Evolutionary conservation across 1,140 invertebrate genomes (phyloP).

Genomic region (Laodelphax striatellus): DNA sequence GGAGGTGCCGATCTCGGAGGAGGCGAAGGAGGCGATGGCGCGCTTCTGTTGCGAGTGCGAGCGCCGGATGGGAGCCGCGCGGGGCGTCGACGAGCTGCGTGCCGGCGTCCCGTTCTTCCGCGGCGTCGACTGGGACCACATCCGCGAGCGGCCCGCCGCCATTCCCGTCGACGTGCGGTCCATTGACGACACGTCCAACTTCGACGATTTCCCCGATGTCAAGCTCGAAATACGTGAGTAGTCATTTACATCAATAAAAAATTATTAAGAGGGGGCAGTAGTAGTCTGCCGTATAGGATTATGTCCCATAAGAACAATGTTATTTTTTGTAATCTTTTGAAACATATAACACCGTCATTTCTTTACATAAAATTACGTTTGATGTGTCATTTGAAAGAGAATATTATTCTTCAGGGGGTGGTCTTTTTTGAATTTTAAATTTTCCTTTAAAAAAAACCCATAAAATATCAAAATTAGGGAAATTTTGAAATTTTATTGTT

Average conservation of each 20-base stretch:
- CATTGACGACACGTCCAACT: constrained; percentile 98
- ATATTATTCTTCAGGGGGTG: no score
- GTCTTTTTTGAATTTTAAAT: no score
- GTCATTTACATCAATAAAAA: background rate
- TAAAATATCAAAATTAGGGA: no score
- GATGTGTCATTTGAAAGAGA: no score
- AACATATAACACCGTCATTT: no score
- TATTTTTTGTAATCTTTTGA: no score
- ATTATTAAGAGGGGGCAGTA: no score
- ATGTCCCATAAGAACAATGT: no score
- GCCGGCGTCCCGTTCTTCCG: constrained; percentile 67
- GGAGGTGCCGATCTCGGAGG: constrained; percentile 96
- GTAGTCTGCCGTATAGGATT: no score
- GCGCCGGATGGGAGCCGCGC: constrained; percentile 73
- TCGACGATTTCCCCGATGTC: constrained; percentile 99
- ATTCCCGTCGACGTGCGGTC: constrained; percentile 90
- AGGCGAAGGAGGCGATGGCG: constrained; percentile 73
- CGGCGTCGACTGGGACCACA: constrained; percentile 93
- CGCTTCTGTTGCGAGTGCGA: constrained; percentile 94
- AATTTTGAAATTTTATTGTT: no score
- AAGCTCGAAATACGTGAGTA: constrained; percentile 95
- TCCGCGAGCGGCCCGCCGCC: constrained; percentile 90
- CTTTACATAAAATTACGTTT: no score
- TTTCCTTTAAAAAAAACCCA: no score
- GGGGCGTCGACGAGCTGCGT: constrained; percentile 63